Base-by-base conservation (phyloP, 2,797 vertebrate species). In the Micromesistius poutassou region DNA sequence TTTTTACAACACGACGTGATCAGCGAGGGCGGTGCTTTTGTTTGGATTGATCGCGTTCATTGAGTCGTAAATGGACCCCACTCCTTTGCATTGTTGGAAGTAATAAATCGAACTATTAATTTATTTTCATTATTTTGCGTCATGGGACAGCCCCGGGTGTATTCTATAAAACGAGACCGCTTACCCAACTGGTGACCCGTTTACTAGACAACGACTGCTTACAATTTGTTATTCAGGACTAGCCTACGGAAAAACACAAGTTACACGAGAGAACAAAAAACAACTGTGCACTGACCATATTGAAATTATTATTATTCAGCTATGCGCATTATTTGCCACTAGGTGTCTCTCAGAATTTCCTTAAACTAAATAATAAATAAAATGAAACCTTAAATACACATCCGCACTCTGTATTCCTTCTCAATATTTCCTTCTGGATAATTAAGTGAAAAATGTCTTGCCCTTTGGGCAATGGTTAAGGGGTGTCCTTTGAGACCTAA, bases 11-110 rank as follows among this genome's bases (percentile, higher is more conserved):
- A 16, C 31, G 9, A 42, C 10, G 30, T 40, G 79, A 36, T 30
- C 66, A 0, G 30, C 22, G n/a, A n/a, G 82, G 85, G 90, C 88
- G 90, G 91, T 78, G 88, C 72, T 76, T 16, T 3, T 12, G 0
- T 5, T 71, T 19, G 25, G 28, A 31, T 30, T 5, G 10, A 9
- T 33, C 33, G 70, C 70, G 30, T 33, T 71, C 31, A 33, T 2
- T 0, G 2, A 19, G 31, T 25, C 62, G 30, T 14, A 9, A 71
- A 71, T 19, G 2, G 30, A 33, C 30, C 30, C 70, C 70, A 5
- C 30, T 33, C 30, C 30, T 33, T 22, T 28, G 62, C 30, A 30
- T 30, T 31, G 30, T 13, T 19, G 30, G 30, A 33, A 16, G 7
- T 19, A 1, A 7, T 3, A 76, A 82, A 84, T 80, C 50, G 46